Evolutionary conservation across 2,888 invertebrate genomes (phyloP).

Genomic region (Dynastes grantii): DNA sequence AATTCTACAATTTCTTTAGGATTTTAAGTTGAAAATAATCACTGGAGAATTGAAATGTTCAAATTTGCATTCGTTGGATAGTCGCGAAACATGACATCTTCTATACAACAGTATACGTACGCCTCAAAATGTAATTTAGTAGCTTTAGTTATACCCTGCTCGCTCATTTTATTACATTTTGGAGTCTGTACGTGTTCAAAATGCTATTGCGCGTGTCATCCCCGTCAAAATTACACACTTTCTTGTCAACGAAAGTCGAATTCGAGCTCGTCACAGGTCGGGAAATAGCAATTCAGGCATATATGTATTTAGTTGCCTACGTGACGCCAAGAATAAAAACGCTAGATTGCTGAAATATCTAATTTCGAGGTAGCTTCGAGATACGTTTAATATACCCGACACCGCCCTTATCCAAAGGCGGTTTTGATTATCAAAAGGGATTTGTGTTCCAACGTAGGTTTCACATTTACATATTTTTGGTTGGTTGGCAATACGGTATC

Average conservation of each 20-base stretch:
- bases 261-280: background rate
- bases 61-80: too few relatives aligned
- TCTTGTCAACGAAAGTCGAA: background rate
- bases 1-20: too few relatives aligned
- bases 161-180: background rate
- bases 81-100: too few relatives aligned
- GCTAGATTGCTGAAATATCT: slow-evolving; percentile 5
- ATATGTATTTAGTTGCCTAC: background rate
- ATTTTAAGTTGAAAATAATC: too few relatives aligned
- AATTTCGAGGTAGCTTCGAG: slow-evolving; percentile 6
- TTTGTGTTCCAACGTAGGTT: background rate
- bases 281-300: background rate
- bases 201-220: background rate
- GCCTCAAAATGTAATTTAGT: too few relatives aligned
- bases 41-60: too few relatives aligned
- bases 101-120: too few relatives aligned
- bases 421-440: slow-evolving; percentile 24
- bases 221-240: background rate
- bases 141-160: too few relatives aligned
- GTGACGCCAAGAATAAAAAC: background rate
- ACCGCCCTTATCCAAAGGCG: slow-evolving; percentile 3
- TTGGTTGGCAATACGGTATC: background rate
- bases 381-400: slow-evolving; percentile 18
- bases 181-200: background rate
- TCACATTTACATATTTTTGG: slow-evolving; percentile 19